These are phyloP conservation scores for Argyresthia albistria DNA, from an alignment of 2,888 invertebrate genomes.

Conservation along the genomic window DNA sequence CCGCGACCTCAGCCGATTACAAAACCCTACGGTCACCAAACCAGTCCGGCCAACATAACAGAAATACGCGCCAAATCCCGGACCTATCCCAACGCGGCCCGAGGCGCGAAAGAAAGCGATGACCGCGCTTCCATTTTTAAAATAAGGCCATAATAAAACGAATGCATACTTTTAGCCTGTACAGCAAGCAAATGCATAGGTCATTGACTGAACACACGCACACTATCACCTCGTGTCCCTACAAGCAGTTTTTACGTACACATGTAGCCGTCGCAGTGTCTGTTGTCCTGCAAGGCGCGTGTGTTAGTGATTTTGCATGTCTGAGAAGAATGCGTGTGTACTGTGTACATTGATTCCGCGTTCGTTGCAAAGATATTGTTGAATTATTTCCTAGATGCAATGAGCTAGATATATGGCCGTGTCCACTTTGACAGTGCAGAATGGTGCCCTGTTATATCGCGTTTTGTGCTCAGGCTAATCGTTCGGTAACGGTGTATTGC, in stretches of 20 bases:
- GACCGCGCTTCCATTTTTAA: slow-evolving; percentile 62
- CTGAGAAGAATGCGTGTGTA: slow-evolving; percentile 63
- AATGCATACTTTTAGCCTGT: slow-evolving; percentile 71
- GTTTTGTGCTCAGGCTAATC: slow-evolving; percentile 24
- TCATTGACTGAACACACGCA: slow-evolving; percentile 60
- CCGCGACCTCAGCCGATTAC: not conserved
- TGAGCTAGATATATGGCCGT: slow-evolving; percentile 29
- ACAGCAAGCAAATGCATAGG: slow-evolving; percentile 68
- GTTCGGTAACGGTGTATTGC: slow-evolving; percentile 45
- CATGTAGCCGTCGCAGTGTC: slow-evolving; percentile 19
- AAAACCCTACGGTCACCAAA: slow-evolving; percentile 10
- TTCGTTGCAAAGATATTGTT: slow-evolving; percentile 62
- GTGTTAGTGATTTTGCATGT: slow-evolving; percentile 68
- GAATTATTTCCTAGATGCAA: slow-evolving; percentile 68
- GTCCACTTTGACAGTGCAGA: slow-evolving; percentile 21
- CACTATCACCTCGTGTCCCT: slow-evolving; percentile 20
- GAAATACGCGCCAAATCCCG: slow-evolving; percentile 27
- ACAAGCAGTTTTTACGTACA: slow-evolving; percentile 14
- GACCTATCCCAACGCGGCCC: slow-evolving; percentile 64
- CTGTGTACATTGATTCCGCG: slow-evolving; percentile 36
- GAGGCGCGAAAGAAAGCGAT: slow-evolving; percentile 48
- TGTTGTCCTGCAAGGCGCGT: slow-evolving; percentile 29
- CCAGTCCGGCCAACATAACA: slow-evolving; percentile 5
- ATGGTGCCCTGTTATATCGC: slow-evolving; percentile 19
- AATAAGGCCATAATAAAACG: slow-evolving; percentile 71